Evolutionary conservation across 2,888 invertebrate genomes (phyloP).

Genomic region (Coleophora flavipennella): DNA sequence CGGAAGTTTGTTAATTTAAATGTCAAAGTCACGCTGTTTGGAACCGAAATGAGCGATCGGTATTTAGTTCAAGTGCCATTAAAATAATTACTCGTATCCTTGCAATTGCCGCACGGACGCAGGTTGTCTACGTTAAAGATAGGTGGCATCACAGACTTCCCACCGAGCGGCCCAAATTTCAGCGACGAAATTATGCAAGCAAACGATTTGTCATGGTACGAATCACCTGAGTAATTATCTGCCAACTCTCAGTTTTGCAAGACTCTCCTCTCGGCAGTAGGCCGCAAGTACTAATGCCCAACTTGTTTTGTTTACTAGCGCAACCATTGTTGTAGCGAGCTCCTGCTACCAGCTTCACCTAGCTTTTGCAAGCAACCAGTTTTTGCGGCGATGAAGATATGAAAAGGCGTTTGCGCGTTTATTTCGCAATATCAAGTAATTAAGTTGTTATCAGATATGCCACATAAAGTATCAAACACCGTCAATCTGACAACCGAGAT

Average conservation of each 20-base stretch:
- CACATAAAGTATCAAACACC: conserved; percentile 24
- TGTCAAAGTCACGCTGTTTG: too few relatives aligned
- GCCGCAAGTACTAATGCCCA: conserved; percentile 33
- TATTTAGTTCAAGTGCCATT: background rate
- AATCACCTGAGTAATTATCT: conserved; percentile 31
- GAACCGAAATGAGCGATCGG: background rate
- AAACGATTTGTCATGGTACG: conserved; percentile 32
- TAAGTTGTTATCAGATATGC: conserved; percentile 22
- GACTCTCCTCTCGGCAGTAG: conserved; percentile 18
- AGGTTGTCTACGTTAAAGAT: too few relatives aligned
- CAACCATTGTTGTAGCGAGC: conserved; percentile 47
- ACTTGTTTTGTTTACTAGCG: conserved; percentile 50
- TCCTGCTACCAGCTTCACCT: conserved; percentile 31
- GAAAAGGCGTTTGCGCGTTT: conserved; percentile 18
- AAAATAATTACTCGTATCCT: conserved; percentile 6
- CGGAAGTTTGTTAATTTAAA: background rate
- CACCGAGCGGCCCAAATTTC: conserved; percentile 3
- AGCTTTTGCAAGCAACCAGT: conserved; percentile 54
- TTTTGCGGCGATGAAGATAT: conserved; percentile 60
- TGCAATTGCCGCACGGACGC: too few relatives aligned
- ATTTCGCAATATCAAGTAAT: conserved; percentile 15
- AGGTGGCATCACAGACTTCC: background rate
- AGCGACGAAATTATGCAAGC: conserved; percentile 21
- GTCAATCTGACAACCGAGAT: conserved; percentile 35
- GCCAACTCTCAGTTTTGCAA: conserved; percentile 19